These are phyloP conservation scores for Syngnathus floridae DNA, from an alignment of 2,113 vertebrate species.

Conservation along the genomic window DNA sequence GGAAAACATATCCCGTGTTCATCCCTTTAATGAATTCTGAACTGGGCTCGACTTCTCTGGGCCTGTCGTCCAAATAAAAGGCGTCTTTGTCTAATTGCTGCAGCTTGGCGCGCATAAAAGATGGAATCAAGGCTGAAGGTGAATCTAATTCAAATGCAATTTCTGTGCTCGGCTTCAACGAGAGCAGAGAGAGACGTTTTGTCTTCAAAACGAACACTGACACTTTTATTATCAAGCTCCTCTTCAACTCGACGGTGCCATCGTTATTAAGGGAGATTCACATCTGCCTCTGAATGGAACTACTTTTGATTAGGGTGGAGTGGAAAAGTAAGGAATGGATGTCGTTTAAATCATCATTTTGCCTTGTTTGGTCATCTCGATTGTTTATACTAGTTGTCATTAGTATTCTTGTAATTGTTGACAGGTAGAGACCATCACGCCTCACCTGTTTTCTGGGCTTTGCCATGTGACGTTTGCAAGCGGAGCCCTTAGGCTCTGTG, in stretches of 20 bases:
- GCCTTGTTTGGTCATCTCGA: constrained; percentile 10
- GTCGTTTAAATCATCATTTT: neutral
- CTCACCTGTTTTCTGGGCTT: no score
- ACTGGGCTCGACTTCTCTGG: constrained; percentile 19
- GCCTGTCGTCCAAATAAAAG: constrained; percentile 34
- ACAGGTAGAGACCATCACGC: neutral
- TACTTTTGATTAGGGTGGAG: constrained; percentile 36
- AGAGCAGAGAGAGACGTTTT: constrained; percentile 27
- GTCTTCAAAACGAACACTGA: constrained; percentile 51
- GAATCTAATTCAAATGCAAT: constrained; percentile 46
- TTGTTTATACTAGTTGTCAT: neutral
- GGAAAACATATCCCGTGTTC: constrained; percentile 12
- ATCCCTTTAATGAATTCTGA: constrained; percentile 20
- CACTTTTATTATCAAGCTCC: constrained; percentile 51
- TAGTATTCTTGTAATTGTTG: neutral
- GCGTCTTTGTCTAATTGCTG: constrained; percentile 37
- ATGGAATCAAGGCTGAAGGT: constrained; percentile 46
- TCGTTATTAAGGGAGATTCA: constrained; percentile 58
- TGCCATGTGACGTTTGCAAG: no score
- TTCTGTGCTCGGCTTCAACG: constrained; percentile 32
- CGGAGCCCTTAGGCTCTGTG: no score
- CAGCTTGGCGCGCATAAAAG: constrained; percentile 17
- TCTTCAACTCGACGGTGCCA: constrained; percentile 48
- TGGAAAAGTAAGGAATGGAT: constrained; percentile 25
- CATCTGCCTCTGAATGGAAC: constrained; percentile 34